A percentile compares a stretch with the other conserved stretches of the same genome.
Conservation (phyloP, 1,140 invertebrate genomes). For the Drosophila willistoni region DNA sequence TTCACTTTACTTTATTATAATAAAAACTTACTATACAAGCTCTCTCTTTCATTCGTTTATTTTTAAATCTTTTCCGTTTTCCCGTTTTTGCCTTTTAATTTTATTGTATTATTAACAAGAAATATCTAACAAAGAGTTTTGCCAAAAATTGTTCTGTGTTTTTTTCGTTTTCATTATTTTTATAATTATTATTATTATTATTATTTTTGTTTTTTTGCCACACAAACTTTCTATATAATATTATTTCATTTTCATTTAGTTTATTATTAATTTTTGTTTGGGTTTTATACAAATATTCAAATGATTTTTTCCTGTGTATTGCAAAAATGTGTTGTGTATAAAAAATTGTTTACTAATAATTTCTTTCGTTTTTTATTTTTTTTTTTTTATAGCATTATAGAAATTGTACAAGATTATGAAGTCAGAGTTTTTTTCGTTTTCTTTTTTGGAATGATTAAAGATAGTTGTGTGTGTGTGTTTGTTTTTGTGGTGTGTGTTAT, state of each 20-base stretch:
- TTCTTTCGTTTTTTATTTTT: conserved; percentile 20
- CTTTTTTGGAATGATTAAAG: conserved; percentile 40
- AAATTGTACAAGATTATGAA: conserved; percentile 50
- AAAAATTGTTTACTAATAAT: conserved; percentile 63
- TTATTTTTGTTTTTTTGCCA: neutral
- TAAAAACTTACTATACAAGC: conserved; percentile 74
- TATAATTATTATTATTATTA: no score
- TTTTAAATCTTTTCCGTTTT: conserved; percentile 5
- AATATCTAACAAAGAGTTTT: conserved; percentile 29
- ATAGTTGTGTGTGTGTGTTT: conserved; percentile 14
- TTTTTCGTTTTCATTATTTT: neutral
- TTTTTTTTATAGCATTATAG: conserved; percentile 30
- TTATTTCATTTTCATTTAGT: conserved; percentile 11
- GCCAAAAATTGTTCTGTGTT: conserved; percentile 10
- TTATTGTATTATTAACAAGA: conserved; percentile 40
- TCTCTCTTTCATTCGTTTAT: conserved; percentile 48
- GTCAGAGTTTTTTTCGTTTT: conserved; percentile 11
- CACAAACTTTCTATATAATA: conserved; percentile 24
- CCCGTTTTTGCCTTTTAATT: conserved; percentile 25
- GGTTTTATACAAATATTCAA: conserved; percentile 55
- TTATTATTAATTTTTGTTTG: conserved; percentile 9
- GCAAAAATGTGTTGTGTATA: conserved; percentile 69
- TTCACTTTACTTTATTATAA: conserved; percentile 14
- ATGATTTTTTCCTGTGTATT: conserved; percentile 62
- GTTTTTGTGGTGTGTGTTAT: no score